phyloP scores from a whole-genome alignment of 2,888 invertebrate genomes.

The Leucophenga maculata region DNA sequence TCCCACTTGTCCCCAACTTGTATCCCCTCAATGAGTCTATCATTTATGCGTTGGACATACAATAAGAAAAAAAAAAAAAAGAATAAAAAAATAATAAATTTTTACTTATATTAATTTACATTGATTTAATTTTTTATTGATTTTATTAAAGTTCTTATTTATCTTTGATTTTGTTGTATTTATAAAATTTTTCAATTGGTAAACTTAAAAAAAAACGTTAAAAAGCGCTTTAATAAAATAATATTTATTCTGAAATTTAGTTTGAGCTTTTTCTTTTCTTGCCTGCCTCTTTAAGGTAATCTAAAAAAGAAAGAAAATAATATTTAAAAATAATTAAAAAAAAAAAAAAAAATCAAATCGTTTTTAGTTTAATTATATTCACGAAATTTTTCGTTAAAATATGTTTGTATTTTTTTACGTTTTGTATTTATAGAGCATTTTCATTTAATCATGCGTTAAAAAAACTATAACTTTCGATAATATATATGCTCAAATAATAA shows the following conservation, averaged over 20 bases:
- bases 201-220: constrained; percentile 31
- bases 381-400: constrained; percentile 27
- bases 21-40: constrained; percentile 73
- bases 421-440: constrained; percentile 23
- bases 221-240: constrained; percentile 38
- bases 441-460: constrained; percentile 32
- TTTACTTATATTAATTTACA: constrained; percentile 32
- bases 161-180: constrained; percentile 28
- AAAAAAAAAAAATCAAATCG: constrained; percentile 16
- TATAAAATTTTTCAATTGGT: constrained; percentile 31
- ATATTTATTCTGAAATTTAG: constrained; percentile 45
- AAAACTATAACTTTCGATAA: too few relatives aligned
- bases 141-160: constrained; percentile 21
- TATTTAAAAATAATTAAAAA: too few relatives aligned
- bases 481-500: too few relatives aligned
- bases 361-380: constrained; percentile 38
- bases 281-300: constrained; percentile 62
- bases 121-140: constrained; percentile 11
- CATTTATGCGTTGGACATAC: constrained; percentile 69
- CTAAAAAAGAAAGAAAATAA: constrained; percentile 20
- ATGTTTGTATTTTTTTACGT: neutral
- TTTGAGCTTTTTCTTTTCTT: constrained; percentile 73
- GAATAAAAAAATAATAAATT: constrained; percentile 57
- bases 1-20: constrained; percentile 62
- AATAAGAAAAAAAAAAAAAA: constrained; percentile 42